Percentiles rank a stretch among this genome's conserved stretches.
These are phyloP conservation scores for Ovis canadensis DNA, from an alignment of 2,113 vertebrate species.

Conservation along the genomic window DNA sequence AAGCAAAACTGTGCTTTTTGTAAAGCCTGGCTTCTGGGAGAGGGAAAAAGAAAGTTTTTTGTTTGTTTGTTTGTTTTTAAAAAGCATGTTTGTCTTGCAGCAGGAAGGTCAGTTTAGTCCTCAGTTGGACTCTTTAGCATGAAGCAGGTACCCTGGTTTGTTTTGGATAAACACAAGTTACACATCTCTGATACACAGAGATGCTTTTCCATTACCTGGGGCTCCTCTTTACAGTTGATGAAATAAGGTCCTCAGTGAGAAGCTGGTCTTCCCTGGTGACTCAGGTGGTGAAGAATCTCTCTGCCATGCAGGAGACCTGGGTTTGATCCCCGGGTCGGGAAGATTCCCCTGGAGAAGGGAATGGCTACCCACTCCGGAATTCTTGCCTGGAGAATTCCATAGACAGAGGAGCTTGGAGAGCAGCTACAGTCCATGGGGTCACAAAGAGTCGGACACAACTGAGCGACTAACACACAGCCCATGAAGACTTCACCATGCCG, in stretches of 20 bases:
- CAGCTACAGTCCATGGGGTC: neutral
- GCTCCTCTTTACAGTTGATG: too few relatives aligned
- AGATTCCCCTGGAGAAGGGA: neutral
- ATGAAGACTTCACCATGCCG: rapidly evolving
- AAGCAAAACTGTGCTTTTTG: neutral
- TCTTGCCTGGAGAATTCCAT: neutral
- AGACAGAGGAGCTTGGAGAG: neutral
- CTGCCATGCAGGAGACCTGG: neutral
- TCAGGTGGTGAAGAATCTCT: neutral
- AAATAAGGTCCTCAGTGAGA: neutral
- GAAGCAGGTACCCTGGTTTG: neutral
- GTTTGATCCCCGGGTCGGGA: neutral
- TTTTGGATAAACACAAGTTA: neutral
- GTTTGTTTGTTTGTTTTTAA: too few relatives aligned
- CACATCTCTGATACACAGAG: rapidly evolving
- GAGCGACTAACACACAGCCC: neutral
- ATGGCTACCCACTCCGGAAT: rapidly evolving
- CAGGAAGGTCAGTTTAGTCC: neutral
- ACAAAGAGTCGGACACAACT: neutral
- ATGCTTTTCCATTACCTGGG: rapidly evolving
- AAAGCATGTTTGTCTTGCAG: neutral
- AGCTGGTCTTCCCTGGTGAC: rapidly evolving
- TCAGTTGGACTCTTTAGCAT: neutral
- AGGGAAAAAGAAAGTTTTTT: neutral
- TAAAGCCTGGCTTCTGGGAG: neutral